These are phyloP conservation scores for Zingel zingel DNA, from an alignment of 2,113 vertebrate genomes.

Conservation along the genomic window DNA sequence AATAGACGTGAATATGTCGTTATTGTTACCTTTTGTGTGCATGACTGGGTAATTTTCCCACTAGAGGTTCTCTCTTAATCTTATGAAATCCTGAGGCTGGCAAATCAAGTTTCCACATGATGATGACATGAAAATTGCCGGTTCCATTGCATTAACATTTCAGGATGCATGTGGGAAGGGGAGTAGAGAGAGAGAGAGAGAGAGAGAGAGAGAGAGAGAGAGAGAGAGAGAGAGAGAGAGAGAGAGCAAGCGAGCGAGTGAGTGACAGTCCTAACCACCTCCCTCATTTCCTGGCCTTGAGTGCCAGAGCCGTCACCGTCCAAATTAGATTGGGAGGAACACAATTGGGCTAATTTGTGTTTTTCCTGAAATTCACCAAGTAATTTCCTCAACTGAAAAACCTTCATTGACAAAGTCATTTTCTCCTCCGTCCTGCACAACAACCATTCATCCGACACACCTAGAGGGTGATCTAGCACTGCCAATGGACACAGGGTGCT, in stretches of 20 bases:
- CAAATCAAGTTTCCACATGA: conserved; percentile 29
- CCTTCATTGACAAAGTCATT: conserved; percentile 66
- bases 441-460: conserved; percentile 46
- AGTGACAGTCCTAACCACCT: conserved; percentile 50
- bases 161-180: conserved; percentile 15
- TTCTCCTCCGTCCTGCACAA: conserved; percentile 46
- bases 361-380: conserved; percentile 73
- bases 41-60: not conserved
- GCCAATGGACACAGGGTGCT: conserved; percentile 27
- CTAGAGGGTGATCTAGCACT: conserved; percentile 31
- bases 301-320: conserved; percentile 28
- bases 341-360: conserved; percentile 77
- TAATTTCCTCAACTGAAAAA: conserved; percentile 69
- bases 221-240: not conserved
- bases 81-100: not conserved
- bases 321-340: conserved; percentile 71
- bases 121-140: conserved; percentile 39
- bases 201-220: not conserved
- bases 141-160: conserved; percentile 53
- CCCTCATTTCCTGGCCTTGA: conserved; percentile 58
- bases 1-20: not conserved
- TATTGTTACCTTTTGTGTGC: not conserved
- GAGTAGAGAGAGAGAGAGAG: not conserved
- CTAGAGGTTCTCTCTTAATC: not conserved
- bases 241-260: too few relatives aligned